phyloP scores from a whole-genome alignment of 35 echinoderm and acorn worm genomes.

The Apostichopus japonicus region DNA sequence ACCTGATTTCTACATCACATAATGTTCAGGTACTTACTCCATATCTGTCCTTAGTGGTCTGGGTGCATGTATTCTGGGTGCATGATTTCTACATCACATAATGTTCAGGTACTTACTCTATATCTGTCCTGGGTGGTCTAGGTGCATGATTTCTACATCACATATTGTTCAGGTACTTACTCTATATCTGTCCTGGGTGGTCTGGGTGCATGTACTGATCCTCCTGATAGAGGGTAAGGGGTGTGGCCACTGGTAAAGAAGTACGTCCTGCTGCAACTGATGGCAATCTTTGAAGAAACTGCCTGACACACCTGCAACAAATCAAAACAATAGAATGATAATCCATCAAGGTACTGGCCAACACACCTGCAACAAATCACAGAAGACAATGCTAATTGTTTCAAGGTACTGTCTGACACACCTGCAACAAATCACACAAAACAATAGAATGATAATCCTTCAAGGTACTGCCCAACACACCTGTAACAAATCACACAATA shows the following conservation, averaged over 20 bases:
- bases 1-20: no score
- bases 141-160: conserved; percentile 65
- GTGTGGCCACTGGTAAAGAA: conserved; percentile 90
- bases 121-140: conserved; percentile 84
- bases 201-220: conserved; percentile 69
- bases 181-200: conserved; percentile 90
- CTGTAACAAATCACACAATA: conserved; percentile 12
- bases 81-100: no score
- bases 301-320: conserved; percentile 78
- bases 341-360: conserved; percentile 56
- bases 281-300: conserved; percentile 72
- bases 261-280: conserved; percentile 84
- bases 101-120: conserved; percentile 69
- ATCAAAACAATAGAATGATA: not conserved
- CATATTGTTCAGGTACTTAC: conserved; percentile 54
- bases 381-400: no score
- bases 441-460: not conserved
- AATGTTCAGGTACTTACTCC: no score
- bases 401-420: conserved; percentile 78
- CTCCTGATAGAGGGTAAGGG: conserved; percentile 80
- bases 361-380: conserved; percentile 58
- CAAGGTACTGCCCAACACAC: conserved; percentile 77
- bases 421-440: conserved; percentile 39
- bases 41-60: no score
- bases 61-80: no score